Conservation (phyloP, 1,140 invertebrate genomes). For the Pachypeltis micranthus region DNA sequence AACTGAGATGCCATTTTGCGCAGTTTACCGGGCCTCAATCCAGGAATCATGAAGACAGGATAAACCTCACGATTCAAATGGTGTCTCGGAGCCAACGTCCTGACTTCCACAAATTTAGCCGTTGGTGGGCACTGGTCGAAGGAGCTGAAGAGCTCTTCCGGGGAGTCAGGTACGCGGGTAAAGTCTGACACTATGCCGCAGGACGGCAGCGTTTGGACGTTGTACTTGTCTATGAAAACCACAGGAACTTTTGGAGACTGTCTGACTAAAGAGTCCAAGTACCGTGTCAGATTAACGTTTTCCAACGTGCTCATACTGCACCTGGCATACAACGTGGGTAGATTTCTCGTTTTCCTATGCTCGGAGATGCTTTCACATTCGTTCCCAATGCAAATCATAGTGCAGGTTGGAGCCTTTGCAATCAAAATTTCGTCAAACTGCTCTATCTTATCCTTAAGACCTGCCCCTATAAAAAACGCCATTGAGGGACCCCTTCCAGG, state of each 20-base stretch:
- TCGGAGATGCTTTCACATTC: conserved; percentile 1
- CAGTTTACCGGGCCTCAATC: background rate
- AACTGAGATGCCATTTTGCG: background rate
- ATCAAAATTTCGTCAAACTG: background rate
- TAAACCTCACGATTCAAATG: background rate
- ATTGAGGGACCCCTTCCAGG: background rate
- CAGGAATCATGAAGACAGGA: conserved; percentile 3
- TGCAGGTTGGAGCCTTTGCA: background rate
- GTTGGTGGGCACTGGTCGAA: background rate
- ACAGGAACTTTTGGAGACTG: background rate
- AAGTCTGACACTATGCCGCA: background rate
- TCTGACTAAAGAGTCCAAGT: background rate
- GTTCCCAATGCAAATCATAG: conserved; percentile 3
- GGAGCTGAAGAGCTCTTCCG: background rate
- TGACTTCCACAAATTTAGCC: background rate
- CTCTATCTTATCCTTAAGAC: background rate
- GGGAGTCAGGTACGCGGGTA: background rate
- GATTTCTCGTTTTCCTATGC: background rate
- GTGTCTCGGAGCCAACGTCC: background rate
- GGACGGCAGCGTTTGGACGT: background rate
- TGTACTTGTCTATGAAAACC: background rate
- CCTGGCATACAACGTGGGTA: background rate
- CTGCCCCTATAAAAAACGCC: background rate
- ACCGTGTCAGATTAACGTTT: background rate
- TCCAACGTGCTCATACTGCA: background rate